Percentiles rank a stretch among this genome's conserved stretches.
Conservation (phyloP, 2,888 invertebrate species). For the Perizoma affinitatum region DNA sequence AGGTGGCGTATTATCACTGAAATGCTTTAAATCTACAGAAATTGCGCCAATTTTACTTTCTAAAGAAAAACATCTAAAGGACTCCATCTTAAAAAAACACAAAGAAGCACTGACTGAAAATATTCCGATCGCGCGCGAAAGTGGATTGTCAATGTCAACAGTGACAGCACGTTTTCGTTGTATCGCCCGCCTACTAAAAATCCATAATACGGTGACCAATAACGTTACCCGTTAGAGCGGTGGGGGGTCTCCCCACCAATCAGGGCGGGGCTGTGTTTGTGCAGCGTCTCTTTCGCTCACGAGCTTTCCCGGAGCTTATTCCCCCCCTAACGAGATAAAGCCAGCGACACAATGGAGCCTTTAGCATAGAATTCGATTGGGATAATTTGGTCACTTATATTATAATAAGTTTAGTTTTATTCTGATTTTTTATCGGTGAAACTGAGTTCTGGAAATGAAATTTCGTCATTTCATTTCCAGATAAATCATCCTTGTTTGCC, state of each 20-base stretch:
- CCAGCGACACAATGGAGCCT: conserved; percentile 47
- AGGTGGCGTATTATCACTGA: conserved; percentile 62
- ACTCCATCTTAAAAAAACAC: conserved; percentile 50
- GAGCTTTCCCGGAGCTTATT: conserved; percentile 62
- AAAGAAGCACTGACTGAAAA: conserved; percentile 39
- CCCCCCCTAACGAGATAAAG: conserved; percentile 53
- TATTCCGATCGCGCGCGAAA: conserved; percentile 50
- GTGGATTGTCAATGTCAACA: conserved; percentile 64
- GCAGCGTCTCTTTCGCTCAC: conserved; percentile 69
- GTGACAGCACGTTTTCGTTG: conserved; percentile 61
- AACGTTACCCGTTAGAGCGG: conserved; percentile 53
- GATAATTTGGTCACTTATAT: conserved; percentile 8
- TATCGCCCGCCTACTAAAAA: conserved; percentile 69
- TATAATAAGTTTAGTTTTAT: no score
- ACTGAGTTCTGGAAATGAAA: not conserved
- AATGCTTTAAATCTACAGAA: conserved; percentile 59
- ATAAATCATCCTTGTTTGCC: no score
- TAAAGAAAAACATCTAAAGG: conserved; percentile 51
- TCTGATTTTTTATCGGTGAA: conserved; percentile 7
- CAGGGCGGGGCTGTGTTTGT: conserved; percentile 69
- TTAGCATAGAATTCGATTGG: conserved; percentile 27
- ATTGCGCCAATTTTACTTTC: conserved; percentile 55
- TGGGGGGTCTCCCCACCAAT: conserved; percentile 64
- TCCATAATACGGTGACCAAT: conserved; percentile 78
- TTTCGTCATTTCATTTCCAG: no score